Evolutionary conservation across 2,888 invertebrate species (phyloP), one percentile per base, ranked within the genome.

Genomic region (Drosophila pegasa): DNA sequence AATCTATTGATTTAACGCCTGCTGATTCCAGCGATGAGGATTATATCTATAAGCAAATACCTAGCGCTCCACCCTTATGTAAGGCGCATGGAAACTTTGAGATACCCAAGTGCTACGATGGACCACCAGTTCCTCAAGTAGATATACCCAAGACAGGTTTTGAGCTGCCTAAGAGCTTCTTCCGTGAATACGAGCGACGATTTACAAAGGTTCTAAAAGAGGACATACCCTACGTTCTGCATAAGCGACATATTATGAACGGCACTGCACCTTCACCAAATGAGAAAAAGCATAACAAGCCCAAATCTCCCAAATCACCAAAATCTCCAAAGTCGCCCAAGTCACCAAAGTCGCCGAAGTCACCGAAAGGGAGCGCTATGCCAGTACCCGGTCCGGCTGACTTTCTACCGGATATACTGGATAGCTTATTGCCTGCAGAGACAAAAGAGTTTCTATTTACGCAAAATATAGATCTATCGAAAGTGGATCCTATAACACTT

Each of bases 11-110:
- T 88, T 92, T 97, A 29, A 96, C 97, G 1, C 96, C 96, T 5
- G 96, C 96, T 0, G 97, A 96, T 91, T 96, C 96, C 0, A 96
- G 96, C 67, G 96, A 97, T 86, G 96, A 96, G 90, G 96, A 96
- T 91, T 95, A 95, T 84, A 94, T 95, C 20, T 95, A 95, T 86
- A 94, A 95, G 69, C 95, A 96, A 92, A 95, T 96, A 80, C 94
- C 94, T 0, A 95, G 95, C 89, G 95, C 95, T 22, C 95, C 95
- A 0, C 95, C 94, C 0, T 94, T 96, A 18, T 95, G 96, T 62
- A 95, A 95, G 43, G 95, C 95, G 73, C 94, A 95, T 71, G 95
- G 95, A 2, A 95, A 95, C 90, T 96, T 96, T 84, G 94, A 95
- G 91, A 90, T 95, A 85, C 94, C 94, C 20, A 93, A 94, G 50